Percentiles rank a stretch among this genome's conserved stretches.
phyloP scores from a whole-genome alignment of 2,113 vertebrate species.

The Phaetusa simplex region DNA sequence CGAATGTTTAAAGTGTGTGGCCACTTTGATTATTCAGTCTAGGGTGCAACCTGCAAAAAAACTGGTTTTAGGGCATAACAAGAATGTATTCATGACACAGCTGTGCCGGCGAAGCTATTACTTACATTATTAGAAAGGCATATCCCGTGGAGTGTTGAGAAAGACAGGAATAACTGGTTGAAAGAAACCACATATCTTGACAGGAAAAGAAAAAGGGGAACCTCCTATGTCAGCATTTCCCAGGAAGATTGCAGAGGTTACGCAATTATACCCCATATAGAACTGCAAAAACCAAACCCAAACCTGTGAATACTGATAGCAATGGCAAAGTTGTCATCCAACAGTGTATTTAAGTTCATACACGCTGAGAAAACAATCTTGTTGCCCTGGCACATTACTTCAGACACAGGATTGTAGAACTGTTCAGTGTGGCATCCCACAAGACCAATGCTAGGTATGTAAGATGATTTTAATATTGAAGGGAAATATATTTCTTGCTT shows the following conservation, averaged over 20 bases:
- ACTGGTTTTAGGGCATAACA: neutral
- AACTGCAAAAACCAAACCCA: neutral
- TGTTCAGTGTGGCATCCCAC: neutral
- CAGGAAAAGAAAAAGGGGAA: neutral
- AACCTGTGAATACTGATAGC: neutral
- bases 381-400: neutral
- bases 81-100: neutral
- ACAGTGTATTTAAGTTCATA: neutral
- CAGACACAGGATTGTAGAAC: fast-evolving
- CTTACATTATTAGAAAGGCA: neutral
- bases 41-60: neutral
- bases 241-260: neutral
- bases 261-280: neutral
- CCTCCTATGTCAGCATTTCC: neutral
- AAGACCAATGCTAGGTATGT: neutral
- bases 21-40: neutral
- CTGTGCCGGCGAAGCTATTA: neutral
- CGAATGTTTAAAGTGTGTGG: neutral
- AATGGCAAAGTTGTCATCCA: neutral
- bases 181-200: neutral
- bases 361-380: neutral
- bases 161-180: neutral
- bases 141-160: neutral
- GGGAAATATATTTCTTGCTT: neutral
- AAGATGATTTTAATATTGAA: neutral